Evolutionary conservation across 2,797 vertebrate species (phyloP), one percentile per base, ranked within the genome.

Genomic region (Xiphorhynchus erythropygius): DNA sequence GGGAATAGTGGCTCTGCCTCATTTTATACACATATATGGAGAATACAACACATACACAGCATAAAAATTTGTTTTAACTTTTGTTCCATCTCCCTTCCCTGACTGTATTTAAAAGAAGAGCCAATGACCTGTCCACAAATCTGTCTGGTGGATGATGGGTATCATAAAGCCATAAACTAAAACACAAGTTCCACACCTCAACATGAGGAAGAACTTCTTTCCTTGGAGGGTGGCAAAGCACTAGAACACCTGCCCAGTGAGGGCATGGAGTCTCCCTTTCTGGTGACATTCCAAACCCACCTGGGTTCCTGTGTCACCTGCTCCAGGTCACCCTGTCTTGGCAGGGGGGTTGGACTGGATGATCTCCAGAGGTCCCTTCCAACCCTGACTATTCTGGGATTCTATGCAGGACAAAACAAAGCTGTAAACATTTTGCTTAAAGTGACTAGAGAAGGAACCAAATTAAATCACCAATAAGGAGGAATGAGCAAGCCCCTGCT

Each of bases 181-280:
- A 63, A 39, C 23, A 56, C 8, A 18, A n/a, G 28, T 6, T 76
- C 42, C 56, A 56, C 56, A 56, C 13, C 19, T 44, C 35, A 11
- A 6, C 2, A 7, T n/a, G 55, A 75, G 70, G 32, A 49, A 49
- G 55, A 42, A 55, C 12, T 46, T 42, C 10, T 52, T 30, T 27
- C 18, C 47, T 15, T 1, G 16, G 32, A 3, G 2, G 5, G 15
- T 21, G 24, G 11, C 16, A 76, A 27, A 63, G 27, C 23, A 25
- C 24, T 30, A 42, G 56, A 56, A 63, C 28, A 49, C 41, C 30
- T 68, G 41, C 47, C 41, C 32, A 75, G 12, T 18, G 32, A 33
- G 24, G 9, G 23, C 1, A 0, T 42, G 49, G 27, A 39, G 28
- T 33, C 24, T 64, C 24, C 41, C 1, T 33, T 1, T 44, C n/a